Conservation (phyloP, 2,113 vertebrate genomes). For the Cryptomyrus ogoouensis region DNA sequence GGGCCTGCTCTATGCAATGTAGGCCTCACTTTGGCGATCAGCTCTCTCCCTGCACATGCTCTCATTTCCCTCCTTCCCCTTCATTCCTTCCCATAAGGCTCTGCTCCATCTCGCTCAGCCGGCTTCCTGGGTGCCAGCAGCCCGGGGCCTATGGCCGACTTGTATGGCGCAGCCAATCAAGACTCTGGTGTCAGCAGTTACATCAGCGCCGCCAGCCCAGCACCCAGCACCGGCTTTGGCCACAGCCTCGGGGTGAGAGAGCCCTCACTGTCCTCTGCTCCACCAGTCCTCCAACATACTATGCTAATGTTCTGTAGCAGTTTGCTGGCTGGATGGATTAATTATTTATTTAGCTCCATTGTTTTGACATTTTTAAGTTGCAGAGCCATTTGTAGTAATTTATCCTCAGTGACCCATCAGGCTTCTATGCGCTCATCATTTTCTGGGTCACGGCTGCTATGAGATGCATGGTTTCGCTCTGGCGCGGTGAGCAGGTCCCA, state of each 20-base stretch:
- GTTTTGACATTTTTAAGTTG: not conserved
- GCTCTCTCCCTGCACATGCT: not conserved
- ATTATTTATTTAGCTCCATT: not conserved
- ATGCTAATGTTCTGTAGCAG: not conserved
- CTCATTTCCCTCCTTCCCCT: not conserved
- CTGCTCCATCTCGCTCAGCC: constrained; percentile 85
- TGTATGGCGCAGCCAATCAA: constrained; percentile 89
- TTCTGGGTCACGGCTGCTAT: not conserved
- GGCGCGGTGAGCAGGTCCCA: not conserved
- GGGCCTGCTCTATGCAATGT: not conserved
- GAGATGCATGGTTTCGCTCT: not conserved
- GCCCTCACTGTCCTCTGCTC: not conserved
- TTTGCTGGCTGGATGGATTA: not conserved
- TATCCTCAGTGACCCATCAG: not conserved
- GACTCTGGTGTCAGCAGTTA: constrained; percentile 97
- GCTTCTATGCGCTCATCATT: not conserved
- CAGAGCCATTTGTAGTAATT: not conserved
- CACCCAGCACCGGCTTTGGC: constrained; percentile 91
- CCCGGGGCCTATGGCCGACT: constrained; percentile 94
- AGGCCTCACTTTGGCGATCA: not conserved
- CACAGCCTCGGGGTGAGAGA: constrained; percentile 93
- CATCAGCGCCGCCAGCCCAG: constrained; percentile 94
- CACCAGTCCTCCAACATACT: not conserved
- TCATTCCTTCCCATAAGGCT: constrained; percentile 62
- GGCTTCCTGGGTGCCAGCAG: constrained; percentile 96